These are phyloP conservation scores for Ricordea florida DNA, from an alignment of 92 coral and sea anemone species.

Conservation along the genomic window DNA sequence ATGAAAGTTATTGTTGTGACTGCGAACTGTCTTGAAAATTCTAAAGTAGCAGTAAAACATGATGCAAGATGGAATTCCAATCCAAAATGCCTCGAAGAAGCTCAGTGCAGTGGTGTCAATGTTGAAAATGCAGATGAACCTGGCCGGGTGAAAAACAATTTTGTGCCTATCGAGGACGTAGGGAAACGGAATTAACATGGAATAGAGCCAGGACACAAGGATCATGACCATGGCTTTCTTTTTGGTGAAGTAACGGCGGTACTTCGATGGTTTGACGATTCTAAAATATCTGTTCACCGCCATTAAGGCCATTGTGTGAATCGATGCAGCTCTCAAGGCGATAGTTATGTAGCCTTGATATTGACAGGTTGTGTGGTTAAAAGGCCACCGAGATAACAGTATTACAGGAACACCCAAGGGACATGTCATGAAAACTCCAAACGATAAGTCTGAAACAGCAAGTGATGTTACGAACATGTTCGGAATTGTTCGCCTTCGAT, in stretches of 20 bases:
- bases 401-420: conserved; percentile 41
- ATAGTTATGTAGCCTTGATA: conserved; percentile 55
- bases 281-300: conserved; percentile 64
- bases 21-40: conserved; percentile 58
- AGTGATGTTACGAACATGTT: conserved; percentile 56
- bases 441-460: conserved; percentile 59
- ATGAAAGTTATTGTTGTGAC: conserved; percentile 44
- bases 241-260: conserved; percentile 37
- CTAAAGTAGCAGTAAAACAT: conserved; percentile 47
- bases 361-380: conserved; percentile 40
- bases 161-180: conserved; percentile 45
- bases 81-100: conserved; percentile 3
- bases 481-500: conserved; percentile 33
- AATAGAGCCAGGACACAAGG: conserved; percentile 21
- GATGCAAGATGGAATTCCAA: conserved; percentile 34
- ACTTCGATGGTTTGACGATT: conserved; percentile 42
- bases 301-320: conserved; percentile 60
- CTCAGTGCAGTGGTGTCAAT: neutral
- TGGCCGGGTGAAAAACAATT: conserved; percentile 59
- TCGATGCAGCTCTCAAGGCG: conserved; percentile 41
- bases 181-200: conserved; percentile 34
- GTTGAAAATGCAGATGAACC: conserved; percentile 35
- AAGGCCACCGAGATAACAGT: conserved; percentile 47
- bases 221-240: conserved; percentile 4
- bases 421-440: conserved; percentile 25